phyloP scores from a whole-genome alignment of 2,113 vertebrate species.

The Mustela lutreola region DNA sequence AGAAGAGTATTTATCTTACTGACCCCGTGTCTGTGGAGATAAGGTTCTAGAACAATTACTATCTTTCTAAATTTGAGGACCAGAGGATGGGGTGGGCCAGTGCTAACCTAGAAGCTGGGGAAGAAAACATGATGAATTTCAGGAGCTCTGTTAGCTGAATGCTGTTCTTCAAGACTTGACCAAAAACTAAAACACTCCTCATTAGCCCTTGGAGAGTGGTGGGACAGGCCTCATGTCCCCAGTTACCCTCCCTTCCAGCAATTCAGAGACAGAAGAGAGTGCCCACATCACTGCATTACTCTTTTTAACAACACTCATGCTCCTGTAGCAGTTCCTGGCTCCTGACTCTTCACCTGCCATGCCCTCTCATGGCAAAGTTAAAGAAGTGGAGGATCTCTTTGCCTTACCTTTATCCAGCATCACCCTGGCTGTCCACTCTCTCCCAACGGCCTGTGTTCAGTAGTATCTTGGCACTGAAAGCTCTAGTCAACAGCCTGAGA shows the following conservation, averaged over 20 bases:
- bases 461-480: background rate
- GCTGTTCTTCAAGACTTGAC: slow-evolving; percentile 1
- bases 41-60: background rate
- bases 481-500: background rate
- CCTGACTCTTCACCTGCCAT: background rate
- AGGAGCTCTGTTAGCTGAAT: background rate
- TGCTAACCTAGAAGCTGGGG: slow-evolving; percentile 7
- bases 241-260: background rate
- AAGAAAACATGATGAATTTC: background rate
- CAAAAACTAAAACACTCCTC: background rate
- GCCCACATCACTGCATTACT: background rate
- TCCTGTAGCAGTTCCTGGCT: background rate
- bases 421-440: background rate
- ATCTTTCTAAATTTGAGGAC: slow-evolving; percentile 12
- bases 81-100: background rate
- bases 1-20: background rate
- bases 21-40: background rate
- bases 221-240: background rate
- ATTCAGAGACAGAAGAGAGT: background rate
- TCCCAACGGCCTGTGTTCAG: background rate
- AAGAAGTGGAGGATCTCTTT: background rate
- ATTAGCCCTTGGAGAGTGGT: background rate
- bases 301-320: background rate
- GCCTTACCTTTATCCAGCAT: background rate
- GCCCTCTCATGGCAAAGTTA: background rate